A percentile compares a stretch with the other conserved stretches of the same genome.
Conservation (phyloP, 2,888 invertebrate genomes). For the Diogma glabrata region DNA sequence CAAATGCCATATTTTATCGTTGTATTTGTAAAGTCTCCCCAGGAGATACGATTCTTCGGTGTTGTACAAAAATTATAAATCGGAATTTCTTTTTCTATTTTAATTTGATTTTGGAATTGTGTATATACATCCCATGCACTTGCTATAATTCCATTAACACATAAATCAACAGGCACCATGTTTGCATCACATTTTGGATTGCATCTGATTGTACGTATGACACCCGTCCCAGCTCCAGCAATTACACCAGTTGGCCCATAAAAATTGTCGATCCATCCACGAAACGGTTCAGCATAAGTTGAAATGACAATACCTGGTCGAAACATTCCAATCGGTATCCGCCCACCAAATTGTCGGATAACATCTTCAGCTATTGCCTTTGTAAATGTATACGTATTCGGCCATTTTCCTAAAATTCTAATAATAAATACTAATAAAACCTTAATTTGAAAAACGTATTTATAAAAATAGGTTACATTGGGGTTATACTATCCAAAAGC, state of each 20-base stretch:
- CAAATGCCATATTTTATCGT: conserved; percentile 45
- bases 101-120: conserved; percentile 25
- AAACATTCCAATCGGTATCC: conserved; percentile 70
- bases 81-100: conserved; percentile 38
- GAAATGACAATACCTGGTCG: conserved; percentile 69
- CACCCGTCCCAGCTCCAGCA: conserved; percentile 64
- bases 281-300: conserved; percentile 59
- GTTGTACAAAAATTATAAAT: conserved; percentile 85
- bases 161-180: conserved; percentile 65
- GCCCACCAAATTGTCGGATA: conserved; percentile 49
- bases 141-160: conserved; percentile 70
- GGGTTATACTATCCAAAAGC: conserved; percentile 41
- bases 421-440: neutral
- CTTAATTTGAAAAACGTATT: neutral
- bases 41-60: conserved; percentile 67
- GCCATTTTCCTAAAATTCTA: conserved; percentile 58
- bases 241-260: conserved; percentile 76
- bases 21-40: conserved; percentile 53
- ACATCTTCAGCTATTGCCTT: conserved; percentile 80
- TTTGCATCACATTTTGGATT: conserved; percentile 58
- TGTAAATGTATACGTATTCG: conserved; percentile 86
- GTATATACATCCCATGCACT: conserved; percentile 60
- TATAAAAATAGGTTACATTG: conserved; percentile 28
- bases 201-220: conserved; percentile 56
- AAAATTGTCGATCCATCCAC: conserved; percentile 84